Evolutionary conservation across 2,797 vertebrate species (phyloP).

Genomic region (Chaetodon trifasciatus): DNA sequence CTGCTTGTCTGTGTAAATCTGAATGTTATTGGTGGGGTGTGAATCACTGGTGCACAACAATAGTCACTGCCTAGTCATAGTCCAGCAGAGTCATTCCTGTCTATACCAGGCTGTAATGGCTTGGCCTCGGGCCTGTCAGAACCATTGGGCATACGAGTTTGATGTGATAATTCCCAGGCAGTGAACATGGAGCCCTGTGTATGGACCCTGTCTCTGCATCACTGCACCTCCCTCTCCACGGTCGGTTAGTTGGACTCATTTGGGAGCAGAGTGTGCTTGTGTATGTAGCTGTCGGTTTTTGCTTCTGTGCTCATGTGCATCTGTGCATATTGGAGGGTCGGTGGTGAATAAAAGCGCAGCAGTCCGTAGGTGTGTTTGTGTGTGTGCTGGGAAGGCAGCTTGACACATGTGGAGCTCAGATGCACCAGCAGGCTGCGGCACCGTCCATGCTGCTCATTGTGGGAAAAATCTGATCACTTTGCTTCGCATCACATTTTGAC

Average conservation of each 20-base stretch:
- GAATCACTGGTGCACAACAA: conserved; percentile 76
- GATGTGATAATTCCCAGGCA: conserved; percentile 81
- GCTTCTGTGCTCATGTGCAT: conserved; percentile 51
- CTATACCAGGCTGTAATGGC: conserved; percentile 58
- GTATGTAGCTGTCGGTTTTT: conserved; percentile 40
- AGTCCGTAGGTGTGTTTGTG: conserved; percentile 12
- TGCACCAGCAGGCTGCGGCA: background rate
- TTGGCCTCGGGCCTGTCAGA: conserved; percentile 71
- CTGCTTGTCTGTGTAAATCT: conserved; percentile 60
- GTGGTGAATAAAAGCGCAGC: conserved; percentile 53
- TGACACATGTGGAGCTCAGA: conserved; percentile 25
- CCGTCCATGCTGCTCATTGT: conserved; percentile 7
- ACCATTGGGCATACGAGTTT: conserved; percentile 63
- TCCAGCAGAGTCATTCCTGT: conserved; percentile 62
- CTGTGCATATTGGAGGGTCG: conserved; percentile 41
- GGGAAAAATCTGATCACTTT: conserved; percentile 29
- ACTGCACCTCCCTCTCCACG: conserved; percentile 55
- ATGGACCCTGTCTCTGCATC: conserved; percentile 69
- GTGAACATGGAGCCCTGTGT: conserved; percentile 64
- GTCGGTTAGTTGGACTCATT: conserved; percentile 51
- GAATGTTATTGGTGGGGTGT: conserved; percentile 59
- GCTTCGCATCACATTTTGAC: conserved; percentile 13
- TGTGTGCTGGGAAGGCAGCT: conserved; percentile 8
- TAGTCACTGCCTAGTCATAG: conserved; percentile 67
- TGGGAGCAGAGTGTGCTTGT: conserved; percentile 43